A percentile compares a stretch with the other conserved stretches of the same genome.
phyloP scores from a whole-genome alignment of 1,140 invertebrate genomes.

The fruit fly (Drosophila melanogaster) region Release_6_plus_ISO1_MT NT_033779.5:11208001-11208500 shows the following conservation, averaged over 20 bases:
- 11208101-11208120: too few relatives aligned
- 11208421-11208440: conserved; percentile 51
- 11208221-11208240: conserved; percentile 8
- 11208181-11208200: too few relatives aligned
- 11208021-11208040: too few relatives aligned
- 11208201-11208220: not conserved
- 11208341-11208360: conserved; percentile 53
- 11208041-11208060: not conserved
- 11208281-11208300: conserved; percentile 28
- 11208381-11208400: conserved; percentile 33
- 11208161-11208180: not conserved
- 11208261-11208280: conserved; percentile 36
- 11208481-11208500: conserved; percentile 20
- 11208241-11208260: conserved; percentile 17
- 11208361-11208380: conserved; percentile 39
- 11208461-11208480: conserved; percentile 48
- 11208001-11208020: not conserved
- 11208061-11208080: not conserved
- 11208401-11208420: conserved; percentile 49
- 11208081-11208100: too few relatives aligned
- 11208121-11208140: too few relatives aligned
- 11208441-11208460: conserved; percentile 54
- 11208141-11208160: too few relatives aligned
- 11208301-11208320: conserved; percentile 50
- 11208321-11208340: conserved; percentile 50